Percentiles rank a stretch among this genome's conserved stretches.
These are phyloP conservation scores for Callorhinus ursinus DNA, from an alignment of 2,113 vertebrate species.

Conservation along the genomic window DNA sequence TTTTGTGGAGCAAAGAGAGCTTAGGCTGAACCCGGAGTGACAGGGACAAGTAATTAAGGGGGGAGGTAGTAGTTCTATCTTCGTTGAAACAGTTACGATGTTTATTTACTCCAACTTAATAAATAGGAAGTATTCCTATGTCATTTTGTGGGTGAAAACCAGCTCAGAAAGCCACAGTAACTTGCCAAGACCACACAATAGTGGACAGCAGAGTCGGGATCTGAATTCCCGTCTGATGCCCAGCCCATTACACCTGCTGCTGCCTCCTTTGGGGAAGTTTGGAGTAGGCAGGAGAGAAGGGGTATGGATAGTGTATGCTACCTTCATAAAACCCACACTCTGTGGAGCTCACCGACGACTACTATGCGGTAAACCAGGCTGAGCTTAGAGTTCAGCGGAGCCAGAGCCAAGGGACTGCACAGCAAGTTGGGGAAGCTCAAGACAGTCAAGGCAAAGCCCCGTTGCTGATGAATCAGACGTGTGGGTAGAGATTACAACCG, in stretches of 20 bases:
- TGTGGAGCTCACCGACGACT: background rate
- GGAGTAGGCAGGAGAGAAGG: background rate
- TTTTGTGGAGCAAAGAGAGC: background rate
- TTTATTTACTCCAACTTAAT: background rate
- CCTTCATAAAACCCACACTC: background rate
- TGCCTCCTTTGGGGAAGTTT: background rate
- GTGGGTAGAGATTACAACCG: background rate
- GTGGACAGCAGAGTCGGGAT: background rate
- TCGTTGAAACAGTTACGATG: background rate
- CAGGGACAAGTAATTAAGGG: background rate
- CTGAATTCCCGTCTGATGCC: no score
- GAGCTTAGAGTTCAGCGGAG: background rate
- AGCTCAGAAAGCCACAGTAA: background rate
- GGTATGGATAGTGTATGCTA: rapidly evolving
- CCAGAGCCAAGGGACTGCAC: background rate
- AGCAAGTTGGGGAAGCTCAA: background rate
- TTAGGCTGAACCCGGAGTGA: background rate
- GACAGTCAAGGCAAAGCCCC: background rate
- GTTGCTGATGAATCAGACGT: background rate
- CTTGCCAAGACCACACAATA: background rate
- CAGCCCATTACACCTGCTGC: rapidly evolving
- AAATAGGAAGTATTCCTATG: background rate
- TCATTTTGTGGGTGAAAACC: background rate
- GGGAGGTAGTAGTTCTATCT: background rate
- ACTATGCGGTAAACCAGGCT: background rate